Conservation (phyloP, 2,888 invertebrate species). For the Latrodectus elegans region DNA sequence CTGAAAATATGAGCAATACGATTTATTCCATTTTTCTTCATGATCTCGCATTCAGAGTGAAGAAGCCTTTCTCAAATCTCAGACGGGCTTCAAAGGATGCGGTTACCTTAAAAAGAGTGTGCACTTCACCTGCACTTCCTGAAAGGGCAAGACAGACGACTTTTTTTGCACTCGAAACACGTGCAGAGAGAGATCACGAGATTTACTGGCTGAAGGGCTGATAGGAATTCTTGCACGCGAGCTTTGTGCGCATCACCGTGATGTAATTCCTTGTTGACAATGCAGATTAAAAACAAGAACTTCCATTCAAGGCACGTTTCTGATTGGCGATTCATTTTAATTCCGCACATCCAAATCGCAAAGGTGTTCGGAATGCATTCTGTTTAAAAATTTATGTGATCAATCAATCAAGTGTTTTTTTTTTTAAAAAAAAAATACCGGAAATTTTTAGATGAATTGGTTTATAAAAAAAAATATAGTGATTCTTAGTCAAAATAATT, state of each 20-base stretch:
- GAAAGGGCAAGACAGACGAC: conserved; percentile 38
- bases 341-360: not conserved
- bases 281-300: not conserved
- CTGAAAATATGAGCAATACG: too few species aligned
- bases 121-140: conserved; percentile 12
- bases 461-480: too few species aligned
- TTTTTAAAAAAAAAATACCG: too few species aligned
- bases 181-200: not conserved
- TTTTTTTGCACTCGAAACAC: not conserved
- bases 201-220: not conserved
- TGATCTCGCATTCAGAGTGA: too few species aligned
- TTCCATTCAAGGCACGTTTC: not conserved
- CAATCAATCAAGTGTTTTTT: too few species aligned
- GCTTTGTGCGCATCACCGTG: not conserved
- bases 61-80: too few species aligned
- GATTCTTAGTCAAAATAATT: too few species aligned
- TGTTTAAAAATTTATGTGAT: too few species aligned
- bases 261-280: not conserved
- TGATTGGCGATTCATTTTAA: not conserved
- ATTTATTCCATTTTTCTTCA: too few species aligned
- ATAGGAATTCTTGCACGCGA: conserved; percentile 37
- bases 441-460: too few species aligned
- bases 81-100: not conserved
- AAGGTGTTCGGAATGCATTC: not conserved
- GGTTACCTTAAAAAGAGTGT: conserved; percentile 27